Base-by-base conservation (phyloP, 2,888 invertebrate species). In the Tenthredo livida region DNA sequence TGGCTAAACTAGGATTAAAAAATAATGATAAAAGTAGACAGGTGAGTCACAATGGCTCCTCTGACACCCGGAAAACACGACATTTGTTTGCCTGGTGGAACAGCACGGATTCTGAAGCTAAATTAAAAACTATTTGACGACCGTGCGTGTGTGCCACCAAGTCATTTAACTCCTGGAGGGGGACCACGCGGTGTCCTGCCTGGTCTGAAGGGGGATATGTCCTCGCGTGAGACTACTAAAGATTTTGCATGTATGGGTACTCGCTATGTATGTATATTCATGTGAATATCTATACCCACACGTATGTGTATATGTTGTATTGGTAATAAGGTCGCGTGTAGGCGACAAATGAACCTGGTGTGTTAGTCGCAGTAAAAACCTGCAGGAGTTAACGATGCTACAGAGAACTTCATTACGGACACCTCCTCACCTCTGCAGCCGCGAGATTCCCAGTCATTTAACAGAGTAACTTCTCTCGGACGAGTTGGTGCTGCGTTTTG, bases 301-400 rank as follows among this genome's bases (percentile, higher is more conserved):
- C 17, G n/a, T n/a, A 54, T 21, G 6, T 61, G 25, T 3, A 67
- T 3, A 12, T 5, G 33, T 67, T 67, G 43, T 37, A 40, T 73
- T 21, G 43, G 73, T 73, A 73, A 17, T 73, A 73, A 17, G 54
- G 43, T 29, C 9, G 72, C 33, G n/a, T 70, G 47, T 50, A 84
- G 50, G 50, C 88, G 88, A 90, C 88, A 89, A 90, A 89, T 89
- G 89, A 88, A 86, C 86, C 89, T 88, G 88, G 88, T 89, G 88
- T 89, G 88, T 89, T 86, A 86, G 85, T 33, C 86, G 47, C 47
- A 85, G 88, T 89, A 90, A 89, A 89, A 90, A 89, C 86, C 87
- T 86, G 88, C 88, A 86, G 86, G 87, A 90, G 89, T 89, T 90
- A 90, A 90, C 89, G 90, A 90, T 87, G 88, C 89, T 88, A 88